Evolutionary conservation across 2,797 vertebrate species (phyloP).

Genomic region (Pampus argenteus): DNA sequence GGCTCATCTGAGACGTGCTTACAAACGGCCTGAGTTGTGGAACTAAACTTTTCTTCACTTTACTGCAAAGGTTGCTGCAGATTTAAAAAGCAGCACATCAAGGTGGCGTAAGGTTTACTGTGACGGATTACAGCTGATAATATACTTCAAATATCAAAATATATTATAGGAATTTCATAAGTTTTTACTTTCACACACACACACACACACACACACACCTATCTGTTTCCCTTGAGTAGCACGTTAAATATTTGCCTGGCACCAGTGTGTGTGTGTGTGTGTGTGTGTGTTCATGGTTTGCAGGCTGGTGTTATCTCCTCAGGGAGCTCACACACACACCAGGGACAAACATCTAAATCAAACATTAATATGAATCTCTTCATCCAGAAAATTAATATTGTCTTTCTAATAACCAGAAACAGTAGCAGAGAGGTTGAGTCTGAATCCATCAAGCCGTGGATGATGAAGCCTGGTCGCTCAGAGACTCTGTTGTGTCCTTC

Average conservation of each 20-base stretch:
- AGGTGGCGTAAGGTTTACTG: too few relatives aligned
- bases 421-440: not conserved
- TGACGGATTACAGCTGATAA: too few relatives aligned
- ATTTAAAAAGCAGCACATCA: too few relatives aligned
- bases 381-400: not conserved
- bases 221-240: slow-evolving; percentile 41
- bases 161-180: slow-evolving; percentile 21
- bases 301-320: slow-evolving; percentile 39
- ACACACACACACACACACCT: slow-evolving; percentile 32
- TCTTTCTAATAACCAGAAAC: not conserved
- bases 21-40: too few relatives aligned
- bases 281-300: slow-evolving; percentile 27
- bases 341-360: slow-evolving; percentile 3
- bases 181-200: not conserved
- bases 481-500: not conserved
- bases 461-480: not conserved
- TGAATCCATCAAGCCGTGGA: not conserved
- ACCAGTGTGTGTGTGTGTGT: slow-evolving; percentile 30
- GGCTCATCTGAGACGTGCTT: too few relatives aligned
- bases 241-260: slow-evolving; percentile 62
- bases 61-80: too few relatives aligned
- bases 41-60: too few relatives aligned
- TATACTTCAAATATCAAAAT: slow-evolving; percentile 12
- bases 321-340: slow-evolving; percentile 25
- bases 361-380: slow-evolving; percentile 17